Evolutionary conservation across 2,113 vertebrate species (phyloP).

Genomic region (Pandion haliaetus): DNA sequence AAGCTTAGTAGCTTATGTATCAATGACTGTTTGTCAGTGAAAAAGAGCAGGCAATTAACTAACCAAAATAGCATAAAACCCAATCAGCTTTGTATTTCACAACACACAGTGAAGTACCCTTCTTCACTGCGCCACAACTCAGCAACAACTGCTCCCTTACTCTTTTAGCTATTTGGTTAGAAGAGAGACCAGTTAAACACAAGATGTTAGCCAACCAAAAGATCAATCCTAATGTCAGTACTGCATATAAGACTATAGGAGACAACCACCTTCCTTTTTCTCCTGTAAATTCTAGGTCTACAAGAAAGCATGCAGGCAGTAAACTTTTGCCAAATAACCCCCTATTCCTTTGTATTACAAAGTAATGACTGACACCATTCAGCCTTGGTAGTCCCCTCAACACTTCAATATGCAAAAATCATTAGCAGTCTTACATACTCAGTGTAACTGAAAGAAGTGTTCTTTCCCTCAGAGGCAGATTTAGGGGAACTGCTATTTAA

Average conservation of each 20-base stretch:
- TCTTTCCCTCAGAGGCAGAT: neutral
- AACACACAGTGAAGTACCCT: neutral
- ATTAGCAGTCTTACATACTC: neutral
- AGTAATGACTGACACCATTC: neutral
- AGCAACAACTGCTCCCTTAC: neutral
- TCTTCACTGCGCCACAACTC: neutral
- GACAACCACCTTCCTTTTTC: neutral
- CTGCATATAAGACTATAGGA: neutral
- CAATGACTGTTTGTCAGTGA: neutral
- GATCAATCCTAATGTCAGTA: neutral
- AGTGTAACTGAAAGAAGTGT: neutral
- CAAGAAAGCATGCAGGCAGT: neutral
- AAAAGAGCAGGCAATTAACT: neutral
- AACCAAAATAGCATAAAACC: neutral
- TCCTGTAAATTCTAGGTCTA: neutral
- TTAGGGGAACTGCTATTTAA: neutral
- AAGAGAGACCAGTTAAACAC: neutral
- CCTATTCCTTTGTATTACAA: neutral
- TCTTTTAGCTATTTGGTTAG: neutral
- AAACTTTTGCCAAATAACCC: neutral
- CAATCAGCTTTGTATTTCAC: neutral
- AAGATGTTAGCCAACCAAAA: neutral
- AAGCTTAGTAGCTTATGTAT: neutral
- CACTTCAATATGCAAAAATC: neutral
- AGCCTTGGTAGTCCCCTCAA: neutral